Evolutionary conservation across 2,888 invertebrate genomes (phyloP), one percentile per base, ranked within the genome.

Genomic region (Crossocerus cetratus): DNA sequence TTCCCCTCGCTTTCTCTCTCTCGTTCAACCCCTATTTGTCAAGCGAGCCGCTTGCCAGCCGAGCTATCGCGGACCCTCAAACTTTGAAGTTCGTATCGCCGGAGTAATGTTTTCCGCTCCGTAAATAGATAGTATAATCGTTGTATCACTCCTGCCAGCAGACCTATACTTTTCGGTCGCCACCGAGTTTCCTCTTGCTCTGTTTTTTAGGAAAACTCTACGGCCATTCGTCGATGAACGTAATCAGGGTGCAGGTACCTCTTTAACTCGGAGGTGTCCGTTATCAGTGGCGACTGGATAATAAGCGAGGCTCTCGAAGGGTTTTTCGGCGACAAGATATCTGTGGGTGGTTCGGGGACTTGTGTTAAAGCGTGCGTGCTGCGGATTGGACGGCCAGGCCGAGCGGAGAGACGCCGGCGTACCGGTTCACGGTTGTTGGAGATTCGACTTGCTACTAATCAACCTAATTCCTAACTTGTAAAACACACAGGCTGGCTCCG

Each of bases 381-480:
- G 64, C 69, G 72, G 32, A 32, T 32, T 32, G 32, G 32, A 8
- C 11, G 11, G 32, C 32, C 32, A 66, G 70, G 65, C 61, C 74
- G 32, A 73, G 61, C 58, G 65, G 54, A 66, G 67, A 68, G 64
- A 67, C 21, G 42, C 43, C 56, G 59, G 75, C 69, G 75, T 69
- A 54, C 23, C 66, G 75, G 79, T 72, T 70, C 80, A 79, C 74
- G 76, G 79, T 72, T 70, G 81, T 79, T 74, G 78, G 69, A 76
- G 79, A 79, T 79, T 82, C 77, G 81, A 82, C 83, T 83, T 81
- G 81, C 83, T 86, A 84, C 89, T 90, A 89, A 90, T 90, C 90
- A 90, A 88, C 88, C 87, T 89, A 88, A 90, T 90, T 90, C 87
- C 87, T 90, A 90, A 90, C 89, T 90, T 89, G 89, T 90, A 90